Conservation (phyloP, 2,797 vertebrate genomes). For the Astyanax mexicanus region DNA sequence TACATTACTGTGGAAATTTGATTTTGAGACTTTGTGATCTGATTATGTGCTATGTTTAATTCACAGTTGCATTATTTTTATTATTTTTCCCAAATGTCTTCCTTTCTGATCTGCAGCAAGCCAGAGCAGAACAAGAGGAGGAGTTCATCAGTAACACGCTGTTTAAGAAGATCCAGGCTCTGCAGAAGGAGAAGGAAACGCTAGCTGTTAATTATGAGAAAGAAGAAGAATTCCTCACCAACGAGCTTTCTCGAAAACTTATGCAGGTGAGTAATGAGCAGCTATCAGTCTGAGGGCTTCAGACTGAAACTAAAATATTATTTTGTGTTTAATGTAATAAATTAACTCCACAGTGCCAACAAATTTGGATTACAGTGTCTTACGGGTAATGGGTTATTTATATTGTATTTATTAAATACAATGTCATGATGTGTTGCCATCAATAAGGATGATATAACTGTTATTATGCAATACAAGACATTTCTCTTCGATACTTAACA, state of each 20-base stretch:
- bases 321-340: no score
- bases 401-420: no score
- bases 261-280: constrained; percentile 88
- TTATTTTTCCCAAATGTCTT: not conserved
- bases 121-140: constrained; percentile 97
- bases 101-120: constrained; percentile 84
- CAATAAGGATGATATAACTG: no score
- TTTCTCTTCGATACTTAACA: no score
- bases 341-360: no score
- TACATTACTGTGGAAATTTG: no score
- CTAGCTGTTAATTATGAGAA: constrained; percentile 99
- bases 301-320: no score
- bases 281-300: not conserved
- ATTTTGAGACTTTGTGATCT: not conserved
- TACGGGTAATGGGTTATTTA: no score
- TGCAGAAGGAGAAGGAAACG: constrained; percentile 99
- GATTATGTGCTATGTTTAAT: not conserved
- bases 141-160: constrained; percentile 99
- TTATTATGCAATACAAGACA: no score
- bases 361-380: no score
- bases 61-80: not conserved
- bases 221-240: constrained; percentile 98
- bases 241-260: constrained; percentile 97
- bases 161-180: constrained; percentile 99
- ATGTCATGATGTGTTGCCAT: no score